Percentiles rank a stretch among this genome's conserved stretches.
These are phyloP conservation scores for Megalopta genalis DNA, from an alignment of 1,140 invertebrate genomes.

Conservation along the genomic window DNA sequence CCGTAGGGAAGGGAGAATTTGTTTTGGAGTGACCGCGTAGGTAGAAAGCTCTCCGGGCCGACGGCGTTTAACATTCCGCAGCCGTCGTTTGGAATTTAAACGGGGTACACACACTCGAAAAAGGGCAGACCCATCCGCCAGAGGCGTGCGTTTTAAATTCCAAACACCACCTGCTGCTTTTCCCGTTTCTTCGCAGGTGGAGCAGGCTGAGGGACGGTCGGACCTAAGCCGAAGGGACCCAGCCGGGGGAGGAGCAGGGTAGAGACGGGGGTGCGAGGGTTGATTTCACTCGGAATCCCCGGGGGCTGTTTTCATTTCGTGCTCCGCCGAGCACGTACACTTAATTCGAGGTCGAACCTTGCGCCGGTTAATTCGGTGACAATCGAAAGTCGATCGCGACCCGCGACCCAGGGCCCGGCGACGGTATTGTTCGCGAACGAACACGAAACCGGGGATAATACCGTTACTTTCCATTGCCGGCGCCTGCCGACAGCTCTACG, in stretches of 20 bases:
- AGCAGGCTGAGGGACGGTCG: no score
- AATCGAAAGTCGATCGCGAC: slow-evolving; percentile 51
- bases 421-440: slow-evolving; percentile 15
- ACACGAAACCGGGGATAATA: slow-evolving; percentile 39
- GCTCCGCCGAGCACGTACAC: slow-evolving; percentile 39
- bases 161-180: slow-evolving; percentile 52
- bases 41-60: not conserved
- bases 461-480: slow-evolving; percentile 22
- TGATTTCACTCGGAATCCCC: slow-evolving; percentile 40
- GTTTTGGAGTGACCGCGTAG: not conserved
- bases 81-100: slow-evolving; percentile 8
- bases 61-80: not conserved
- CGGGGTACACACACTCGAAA: not conserved
- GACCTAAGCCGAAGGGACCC: no score
- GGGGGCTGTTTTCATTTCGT: slow-evolving; percentile 53
- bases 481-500: not conserved
- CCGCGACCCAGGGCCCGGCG: not conserved
- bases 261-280: not conserved
- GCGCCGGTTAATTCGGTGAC: slow-evolving; percentile 52
- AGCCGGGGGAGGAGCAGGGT: not conserved
- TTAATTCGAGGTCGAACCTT: slow-evolving; percentile 52
- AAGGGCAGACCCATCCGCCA: not conserved
- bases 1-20: not conserved
- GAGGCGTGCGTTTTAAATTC: slow-evolving; percentile 31
- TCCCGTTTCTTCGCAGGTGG: slow-evolving; percentile 28